Evolutionary conservation across 2,797 vertebrate species (phyloP).

Genomic region (Artibeus jamaicensis): DNA sequence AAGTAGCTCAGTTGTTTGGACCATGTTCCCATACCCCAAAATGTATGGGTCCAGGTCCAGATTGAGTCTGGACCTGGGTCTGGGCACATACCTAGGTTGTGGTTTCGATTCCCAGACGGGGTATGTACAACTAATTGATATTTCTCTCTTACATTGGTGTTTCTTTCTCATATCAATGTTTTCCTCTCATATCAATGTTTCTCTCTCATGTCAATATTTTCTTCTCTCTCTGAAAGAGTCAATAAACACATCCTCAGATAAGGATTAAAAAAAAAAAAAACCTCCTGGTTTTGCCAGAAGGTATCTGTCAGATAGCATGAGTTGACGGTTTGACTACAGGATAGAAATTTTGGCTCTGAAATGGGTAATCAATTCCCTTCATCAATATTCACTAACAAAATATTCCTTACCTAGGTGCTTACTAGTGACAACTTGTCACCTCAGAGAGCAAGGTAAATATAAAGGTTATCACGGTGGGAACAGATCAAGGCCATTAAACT

Average conservation of each 20-base stretch:
- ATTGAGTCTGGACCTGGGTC: not conserved
- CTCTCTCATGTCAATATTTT: not conserved
- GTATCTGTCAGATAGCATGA: not conserved
- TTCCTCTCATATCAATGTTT: not conserved
- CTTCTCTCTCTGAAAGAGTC: not conserved
- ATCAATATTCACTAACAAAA: not conserved
- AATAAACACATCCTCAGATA: not conserved
- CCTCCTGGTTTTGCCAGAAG: not conserved
- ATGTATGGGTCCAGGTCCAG: no score
- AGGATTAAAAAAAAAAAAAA: not conserved
- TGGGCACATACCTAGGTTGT: not conserved
- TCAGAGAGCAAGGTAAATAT: not conserved
- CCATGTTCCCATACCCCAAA: not conserved
- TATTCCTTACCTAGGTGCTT: not conserved
- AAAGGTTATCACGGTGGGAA: not conserved
- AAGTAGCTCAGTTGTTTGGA: not conserved
- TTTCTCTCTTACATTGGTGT: not conserved
- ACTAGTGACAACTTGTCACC: not conserved
- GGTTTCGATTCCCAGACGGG: not conserved
- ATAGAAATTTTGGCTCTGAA: not conserved
- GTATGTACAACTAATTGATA: not conserved
- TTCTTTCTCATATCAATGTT: no score
- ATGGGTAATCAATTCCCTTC: not conserved
- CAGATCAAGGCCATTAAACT: not conserved
- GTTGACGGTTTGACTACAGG: not conserved